Percentiles rank a stretch among this genome's conserved stretches.
These are phyloP conservation scores for Chloroclystis v-ata DNA, from an alignment of 2,888 invertebrate species.

Conservation along the genomic window DNA sequence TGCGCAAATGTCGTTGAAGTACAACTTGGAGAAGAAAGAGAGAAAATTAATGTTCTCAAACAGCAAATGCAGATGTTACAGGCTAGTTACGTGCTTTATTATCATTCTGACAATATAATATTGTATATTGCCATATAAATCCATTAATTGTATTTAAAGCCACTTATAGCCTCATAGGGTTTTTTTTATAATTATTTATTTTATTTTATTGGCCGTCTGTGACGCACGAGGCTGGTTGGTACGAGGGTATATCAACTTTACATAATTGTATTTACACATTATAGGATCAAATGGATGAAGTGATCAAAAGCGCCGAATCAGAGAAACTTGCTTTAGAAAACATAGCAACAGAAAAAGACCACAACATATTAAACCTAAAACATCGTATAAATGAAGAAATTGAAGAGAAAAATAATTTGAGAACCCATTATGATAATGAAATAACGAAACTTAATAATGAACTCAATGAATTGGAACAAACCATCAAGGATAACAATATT, in stretches of 20 bases:
- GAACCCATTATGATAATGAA: conserved; percentile 47
- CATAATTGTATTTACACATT: conserved; percentile 15
- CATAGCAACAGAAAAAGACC: conserved; percentile 49
- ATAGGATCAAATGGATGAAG: conserved; percentile 47
- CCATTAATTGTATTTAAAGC: too few species aligned
- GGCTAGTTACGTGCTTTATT: too few species aligned
- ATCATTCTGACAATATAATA: too few species aligned
- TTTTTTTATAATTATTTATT: too few species aligned
- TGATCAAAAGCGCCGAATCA: conserved; percentile 40
- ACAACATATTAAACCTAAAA: conserved; percentile 52
- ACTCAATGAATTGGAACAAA: conserved; percentile 59
- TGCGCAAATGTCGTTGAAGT: conserved; percentile 69
- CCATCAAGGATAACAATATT: conserved; percentile 48
- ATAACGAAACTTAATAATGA: conserved; percentile 56
- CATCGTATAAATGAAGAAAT: conserved; percentile 60
- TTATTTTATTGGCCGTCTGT: too few species aligned
- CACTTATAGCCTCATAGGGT: too few species aligned
- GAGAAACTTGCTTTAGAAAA: conserved; percentile 42
- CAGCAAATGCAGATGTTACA: conserved; percentile 57
- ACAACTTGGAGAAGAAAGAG: conserved; percentile 63
- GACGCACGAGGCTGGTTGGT: too few species aligned
- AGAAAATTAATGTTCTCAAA: conserved; percentile 53
- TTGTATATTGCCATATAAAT: too few species aligned
- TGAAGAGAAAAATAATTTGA: conserved; percentile 51
- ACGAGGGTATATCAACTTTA: too few species aligned